Evolutionary conservation across 2,888 invertebrate genomes (phyloP).

Genomic region (Cacoxenus indagator): DNA sequence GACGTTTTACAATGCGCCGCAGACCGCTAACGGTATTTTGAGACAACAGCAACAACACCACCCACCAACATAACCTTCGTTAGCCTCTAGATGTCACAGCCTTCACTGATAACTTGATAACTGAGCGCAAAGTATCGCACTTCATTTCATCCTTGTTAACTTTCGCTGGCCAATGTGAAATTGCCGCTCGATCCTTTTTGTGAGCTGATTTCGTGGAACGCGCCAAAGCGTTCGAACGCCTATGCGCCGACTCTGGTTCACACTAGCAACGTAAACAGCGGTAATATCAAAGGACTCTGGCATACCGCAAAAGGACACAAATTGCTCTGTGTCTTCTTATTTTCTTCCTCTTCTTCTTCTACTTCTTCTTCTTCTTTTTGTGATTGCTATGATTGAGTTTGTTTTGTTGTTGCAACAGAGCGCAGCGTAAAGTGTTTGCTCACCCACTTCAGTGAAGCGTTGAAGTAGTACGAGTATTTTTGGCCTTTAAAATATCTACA

Average conservation of each 20-base stretch:
- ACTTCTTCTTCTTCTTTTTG: neutral
- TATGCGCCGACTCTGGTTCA: neutral
- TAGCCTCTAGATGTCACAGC: neutral
- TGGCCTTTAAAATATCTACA: neutral
- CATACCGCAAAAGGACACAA: neutral
- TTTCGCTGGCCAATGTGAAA: conserved; percentile 25
- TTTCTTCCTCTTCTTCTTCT: neutral
- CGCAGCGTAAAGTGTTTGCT: neutral
- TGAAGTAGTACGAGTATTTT: neutral
- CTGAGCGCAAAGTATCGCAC: neutral
- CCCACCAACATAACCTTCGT: too few species aligned
- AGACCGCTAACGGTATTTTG: neutral
- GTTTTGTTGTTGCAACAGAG: neutral
- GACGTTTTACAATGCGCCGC: conserved; percentile 11
- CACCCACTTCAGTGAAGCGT: neutral
- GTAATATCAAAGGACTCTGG: neutral
- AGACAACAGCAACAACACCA: neutral
- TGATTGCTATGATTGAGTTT: neutral
- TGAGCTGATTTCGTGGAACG: neutral
- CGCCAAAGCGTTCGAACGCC: conserved; percentile 1
- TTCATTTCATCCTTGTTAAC: neutral
- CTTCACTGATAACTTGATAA: neutral
- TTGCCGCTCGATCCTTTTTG: neutral
- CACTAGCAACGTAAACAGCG: neutral
- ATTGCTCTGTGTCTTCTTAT: neutral